These are phyloP conservation scores for Pammene aurita DNA, from an alignment of 2,888 invertebrate species.

Conservation along the genomic window DNA sequence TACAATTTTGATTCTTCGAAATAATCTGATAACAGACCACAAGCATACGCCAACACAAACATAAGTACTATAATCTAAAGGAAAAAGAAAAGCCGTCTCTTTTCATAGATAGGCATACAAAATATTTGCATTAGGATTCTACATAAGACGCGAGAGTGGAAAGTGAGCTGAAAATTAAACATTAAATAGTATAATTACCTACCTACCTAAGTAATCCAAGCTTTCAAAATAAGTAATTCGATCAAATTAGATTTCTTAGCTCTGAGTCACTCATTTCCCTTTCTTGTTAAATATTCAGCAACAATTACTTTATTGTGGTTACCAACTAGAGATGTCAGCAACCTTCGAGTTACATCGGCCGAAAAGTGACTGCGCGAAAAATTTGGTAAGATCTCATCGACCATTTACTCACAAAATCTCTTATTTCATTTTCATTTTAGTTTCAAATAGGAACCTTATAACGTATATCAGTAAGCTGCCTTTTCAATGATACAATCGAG, in stretches of 20 bases:
- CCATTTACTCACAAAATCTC: background rate
- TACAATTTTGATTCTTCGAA: slow-evolving; percentile 22
- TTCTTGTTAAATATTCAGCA: slow-evolving; percentile 36
- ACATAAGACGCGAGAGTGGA: no score
- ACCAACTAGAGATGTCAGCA: slow-evolving; percentile 38
- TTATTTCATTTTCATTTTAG: background rate
- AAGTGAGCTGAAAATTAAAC: no score
- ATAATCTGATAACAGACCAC: slow-evolving; percentile 22
- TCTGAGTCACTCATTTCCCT: slow-evolving; percentile 11
- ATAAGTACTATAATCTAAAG: background rate
- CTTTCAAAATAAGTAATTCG: background rate
- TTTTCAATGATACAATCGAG: background rate
- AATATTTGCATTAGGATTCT: no score
- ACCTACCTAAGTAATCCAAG: background rate
- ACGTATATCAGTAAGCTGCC: background rate
- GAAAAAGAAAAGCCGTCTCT: no score
- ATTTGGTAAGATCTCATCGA: slow-evolving; percentile 49
- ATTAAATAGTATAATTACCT: background rate
- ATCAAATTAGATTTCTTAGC: slow-evolving; percentile 8
- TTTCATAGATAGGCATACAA: no score
- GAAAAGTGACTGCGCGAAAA: slow-evolving; percentile 51
- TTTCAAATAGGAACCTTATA: slow-evolving; percentile 3
- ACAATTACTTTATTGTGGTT: slow-evolving; percentile 40
- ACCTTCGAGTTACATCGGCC: slow-evolving; percentile 43
- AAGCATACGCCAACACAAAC: slow-evolving; percentile 7